Base-by-base conservation (phyloP, 2,888 invertebrate genomes). In the Dioctria linearis region DNA sequence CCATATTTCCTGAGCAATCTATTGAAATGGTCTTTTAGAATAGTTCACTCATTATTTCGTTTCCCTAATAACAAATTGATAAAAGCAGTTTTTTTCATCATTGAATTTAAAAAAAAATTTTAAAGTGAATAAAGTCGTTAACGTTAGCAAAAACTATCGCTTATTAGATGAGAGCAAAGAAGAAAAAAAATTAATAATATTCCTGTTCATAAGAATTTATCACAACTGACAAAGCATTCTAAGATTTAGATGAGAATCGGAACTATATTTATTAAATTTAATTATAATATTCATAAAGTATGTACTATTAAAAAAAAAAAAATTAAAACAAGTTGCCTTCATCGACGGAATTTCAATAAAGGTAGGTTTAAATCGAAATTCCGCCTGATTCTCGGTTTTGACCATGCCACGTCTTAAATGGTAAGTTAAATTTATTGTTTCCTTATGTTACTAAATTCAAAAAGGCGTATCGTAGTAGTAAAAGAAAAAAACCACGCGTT, bases 331-430 rank as follows among this genome's bases (percentile, higher is more conserved):
- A 46, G 63, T 49, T 75, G 40, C 43, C 54, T 59, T 78, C 75
- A 69, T 79, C 81, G 69, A 79, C 80, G 83, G 82, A 85, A 84
- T 73, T 82, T 78, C 71, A 71, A 75, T 8, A 86, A 88, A 88
- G 88, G 88, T 88, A 88, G 88, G 88, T 85, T 84, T 84, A 84
- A 82, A 82, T 80, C 79, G 84, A 86, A 86, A 86, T 87, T 86
- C 86, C 85, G 85, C 85, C 86, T 86, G 87, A 86, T 84, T 85
- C 84, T 85, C 85, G 85, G 86, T 86, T 87, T 88, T 88, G 88
- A 88, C 88, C 25, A 88, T 88, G 87, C 86, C 87, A 87, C 86
- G 86, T 84, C 84, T 85, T 83, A 84, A 85, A 86, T 88, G 88
- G 88, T 88, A 88, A 88, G 88, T 88, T 85, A 84, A 25, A 83